Evolutionary conservation across 2,888 invertebrate genomes (phyloP).

Genomic region (Mycalesis mineus): DNA sequence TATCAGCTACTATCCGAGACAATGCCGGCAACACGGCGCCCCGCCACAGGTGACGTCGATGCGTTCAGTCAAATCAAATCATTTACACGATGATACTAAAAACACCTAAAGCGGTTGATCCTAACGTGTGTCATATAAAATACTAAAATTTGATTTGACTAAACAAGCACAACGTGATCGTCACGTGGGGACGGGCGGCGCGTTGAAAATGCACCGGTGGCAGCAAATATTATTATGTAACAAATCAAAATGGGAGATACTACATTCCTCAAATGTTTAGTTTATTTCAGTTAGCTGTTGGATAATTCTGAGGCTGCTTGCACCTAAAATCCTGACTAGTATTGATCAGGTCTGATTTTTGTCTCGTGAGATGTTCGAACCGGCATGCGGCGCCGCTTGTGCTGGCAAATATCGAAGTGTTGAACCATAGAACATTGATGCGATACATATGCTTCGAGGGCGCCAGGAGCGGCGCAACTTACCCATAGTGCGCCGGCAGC

Average conservation of each 20-base stretch:
- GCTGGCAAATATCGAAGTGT: slow-evolving; percentile 76
- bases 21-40: not conserved
- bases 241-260: not conserved
- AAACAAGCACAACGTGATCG: not conserved
- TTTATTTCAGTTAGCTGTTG: not conserved
- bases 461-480: slow-evolving; percentile 65
- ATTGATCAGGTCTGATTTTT: slow-evolving; percentile 62
- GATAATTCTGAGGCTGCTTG: not conserved
- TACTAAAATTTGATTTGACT: not conserved
- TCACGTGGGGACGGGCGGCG: not conserved
- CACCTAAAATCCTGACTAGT: slow-evolving; percentile 8
- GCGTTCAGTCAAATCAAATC: not conserved
- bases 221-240: not conserved
- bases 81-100: not conserved
- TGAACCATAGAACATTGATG: slow-evolving; percentile 73
- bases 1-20: not conserved
- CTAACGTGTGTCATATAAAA: not conserved
- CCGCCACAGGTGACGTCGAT: not conserved
- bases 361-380: slow-evolving; percentile 74
- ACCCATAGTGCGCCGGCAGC: slow-evolving; percentile 91
- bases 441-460: slow-evolving; percentile 47
- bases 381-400: slow-evolving; percentile 69
- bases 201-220: not conserved
- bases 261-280: not conserved
- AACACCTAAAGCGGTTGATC: not conserved